Conservation (phyloP, 1,140 invertebrate genomes). For the Teleopsis dalmanni region DNA sequence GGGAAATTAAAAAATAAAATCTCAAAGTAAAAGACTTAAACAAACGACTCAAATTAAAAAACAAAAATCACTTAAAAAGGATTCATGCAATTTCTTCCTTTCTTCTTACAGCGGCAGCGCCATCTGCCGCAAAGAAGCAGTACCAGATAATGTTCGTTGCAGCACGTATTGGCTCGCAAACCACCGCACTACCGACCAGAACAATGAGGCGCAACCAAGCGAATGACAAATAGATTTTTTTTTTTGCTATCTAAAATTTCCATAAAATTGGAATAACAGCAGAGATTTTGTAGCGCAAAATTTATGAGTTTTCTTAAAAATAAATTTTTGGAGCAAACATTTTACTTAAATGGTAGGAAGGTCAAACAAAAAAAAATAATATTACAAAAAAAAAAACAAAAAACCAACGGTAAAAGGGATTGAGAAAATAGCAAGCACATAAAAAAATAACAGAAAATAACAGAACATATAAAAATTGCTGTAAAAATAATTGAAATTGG, state of each 20-base stretch:
- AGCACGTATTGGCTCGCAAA: no score
- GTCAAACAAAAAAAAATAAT: background rate
- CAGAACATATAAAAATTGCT: background rate
- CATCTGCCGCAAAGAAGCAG: no score
- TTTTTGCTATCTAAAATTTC: background rate
- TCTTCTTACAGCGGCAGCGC: no score
- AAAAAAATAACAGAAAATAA: background rate
- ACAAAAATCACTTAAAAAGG: no score
- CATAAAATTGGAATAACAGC: background rate
- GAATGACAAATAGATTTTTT: background rate
- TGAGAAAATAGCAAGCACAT: background rate
- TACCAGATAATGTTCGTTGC: no score
- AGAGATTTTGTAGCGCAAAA: background rate
- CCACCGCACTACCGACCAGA: no score
- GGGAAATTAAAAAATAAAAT: background rate
- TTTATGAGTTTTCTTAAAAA: slow-evolving; percentile 5
- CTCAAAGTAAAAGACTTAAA: background rate
- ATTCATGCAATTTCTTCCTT: no score
- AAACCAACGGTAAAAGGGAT: background rate
- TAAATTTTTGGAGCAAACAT: background rate
- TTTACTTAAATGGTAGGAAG: background rate
- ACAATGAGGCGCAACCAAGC: background rate
- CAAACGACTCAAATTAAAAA: background rate
- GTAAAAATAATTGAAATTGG: background rate
- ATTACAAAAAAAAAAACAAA: background rate